These are phyloP conservation scores for Dichetophora obliterata DNA, from an alignment of 2,888 invertebrate species.

Conservation along the genomic window DNA sequence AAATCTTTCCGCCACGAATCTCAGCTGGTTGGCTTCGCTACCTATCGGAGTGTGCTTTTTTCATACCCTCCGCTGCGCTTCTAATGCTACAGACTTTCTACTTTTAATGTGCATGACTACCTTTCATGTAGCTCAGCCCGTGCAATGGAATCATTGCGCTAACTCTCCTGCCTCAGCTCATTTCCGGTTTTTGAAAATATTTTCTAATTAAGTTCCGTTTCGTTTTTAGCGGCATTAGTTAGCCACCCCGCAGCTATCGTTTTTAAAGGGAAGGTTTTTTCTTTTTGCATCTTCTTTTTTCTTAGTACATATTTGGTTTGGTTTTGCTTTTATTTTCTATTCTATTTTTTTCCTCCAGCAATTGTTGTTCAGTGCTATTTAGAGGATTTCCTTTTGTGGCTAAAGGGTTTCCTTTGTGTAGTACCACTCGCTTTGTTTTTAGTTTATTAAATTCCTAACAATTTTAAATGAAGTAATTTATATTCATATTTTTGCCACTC, in stretches of 20 bases:
- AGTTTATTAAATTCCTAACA: constrained; percentile 26
- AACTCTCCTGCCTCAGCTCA: constrained; percentile 14
- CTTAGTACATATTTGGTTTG: background rate
- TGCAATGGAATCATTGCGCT: background rate
- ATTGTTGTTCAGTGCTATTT: constrained; percentile 12
- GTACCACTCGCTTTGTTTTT: background rate
- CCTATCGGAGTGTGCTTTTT: background rate
- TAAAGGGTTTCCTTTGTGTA: background rate
- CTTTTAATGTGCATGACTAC: background rate
- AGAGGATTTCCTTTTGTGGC: constrained; percentile 5
- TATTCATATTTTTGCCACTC: constrained; percentile 16
- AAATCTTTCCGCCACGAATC: background rate
- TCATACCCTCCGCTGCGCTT: background rate
- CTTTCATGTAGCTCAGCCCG: too few relatives aligned
- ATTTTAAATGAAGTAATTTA: constrained; percentile 25
- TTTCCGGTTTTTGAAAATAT: constrained; percentile 29
- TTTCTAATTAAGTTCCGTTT: constrained; percentile 41
- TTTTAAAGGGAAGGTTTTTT: background rate
- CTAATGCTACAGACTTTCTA: background rate
- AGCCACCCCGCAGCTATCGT: background rate
- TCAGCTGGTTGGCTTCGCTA: background rate
- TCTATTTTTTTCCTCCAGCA: background rate
- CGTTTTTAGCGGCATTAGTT: constrained; percentile 17
- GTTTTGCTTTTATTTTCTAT: background rate
- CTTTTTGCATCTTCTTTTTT: constrained; percentile 1